Conservation (phyloP, 2,113 vertebrate genomes). For the Sphyrna mokarran region DNA sequence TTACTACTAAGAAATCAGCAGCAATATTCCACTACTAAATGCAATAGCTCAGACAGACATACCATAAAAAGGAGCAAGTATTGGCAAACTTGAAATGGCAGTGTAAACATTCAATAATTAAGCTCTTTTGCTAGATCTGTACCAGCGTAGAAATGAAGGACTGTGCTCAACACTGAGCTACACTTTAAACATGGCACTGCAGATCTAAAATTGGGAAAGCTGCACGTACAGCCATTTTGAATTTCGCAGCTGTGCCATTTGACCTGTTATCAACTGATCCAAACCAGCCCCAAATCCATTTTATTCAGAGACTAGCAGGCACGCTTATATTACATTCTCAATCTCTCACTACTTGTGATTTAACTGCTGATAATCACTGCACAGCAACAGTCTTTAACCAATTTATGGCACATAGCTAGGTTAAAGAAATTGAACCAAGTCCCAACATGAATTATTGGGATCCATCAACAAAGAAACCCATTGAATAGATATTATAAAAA, state of each 20-base stretch:
- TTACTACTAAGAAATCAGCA: neutral
- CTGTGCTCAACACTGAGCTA: too few relatives aligned
- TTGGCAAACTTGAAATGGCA: neutral
- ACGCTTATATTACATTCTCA: neutral
- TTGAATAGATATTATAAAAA: neutral
- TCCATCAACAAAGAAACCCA: neutral
- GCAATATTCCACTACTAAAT: neutral
- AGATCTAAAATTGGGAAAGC: neutral
- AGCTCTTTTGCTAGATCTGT: neutral
- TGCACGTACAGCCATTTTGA: neutral
- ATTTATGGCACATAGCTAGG: neutral
- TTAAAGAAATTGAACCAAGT: neutral
- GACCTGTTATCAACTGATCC: neutral
- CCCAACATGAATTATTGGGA: neutral
- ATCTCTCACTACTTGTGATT: neutral
- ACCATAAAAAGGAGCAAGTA: neutral
- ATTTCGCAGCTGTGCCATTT: neutral
- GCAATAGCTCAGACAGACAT: neutral
- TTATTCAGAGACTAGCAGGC: neutral
- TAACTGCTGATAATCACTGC: neutral
- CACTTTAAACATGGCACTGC: neutral
- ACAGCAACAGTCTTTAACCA: neutral
- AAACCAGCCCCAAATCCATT: neutral
- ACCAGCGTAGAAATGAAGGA: neutral
- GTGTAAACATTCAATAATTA: neutral